These are phyloP conservation scores for Drosophila tripunctata DNA, from an alignment of 2,888 invertebrate species.

Conservation along the genomic window DNA sequence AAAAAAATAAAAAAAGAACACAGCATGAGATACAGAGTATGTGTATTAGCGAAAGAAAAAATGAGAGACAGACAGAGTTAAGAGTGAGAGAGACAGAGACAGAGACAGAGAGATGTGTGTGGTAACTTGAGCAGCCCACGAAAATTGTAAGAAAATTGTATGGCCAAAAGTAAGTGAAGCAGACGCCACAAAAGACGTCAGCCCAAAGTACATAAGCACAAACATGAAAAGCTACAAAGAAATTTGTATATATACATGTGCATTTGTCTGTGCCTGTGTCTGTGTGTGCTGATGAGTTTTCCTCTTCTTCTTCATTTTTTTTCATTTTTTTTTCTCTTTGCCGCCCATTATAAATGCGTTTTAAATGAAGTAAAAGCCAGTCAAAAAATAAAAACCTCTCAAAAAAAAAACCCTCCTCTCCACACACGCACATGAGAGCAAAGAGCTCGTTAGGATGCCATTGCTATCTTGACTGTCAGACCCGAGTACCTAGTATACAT, in stretches of 20 bases:
- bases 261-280: conserved; percentile 48
- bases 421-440: conserved; percentile 61
- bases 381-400: conserved; percentile 51
- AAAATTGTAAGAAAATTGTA: conserved; percentile 71
- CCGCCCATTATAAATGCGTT: conserved; percentile 77
- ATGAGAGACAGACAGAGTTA: conserved; percentile 3
- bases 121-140: conserved; percentile 67
- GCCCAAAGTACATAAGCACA: conserved; percentile 59
- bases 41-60: conserved; percentile 30
- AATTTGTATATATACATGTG: conserved; percentile 79
- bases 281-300: conserved; percentile 69
- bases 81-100: conserved; percentile 18
- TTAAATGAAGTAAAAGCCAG: conserved; percentile 80
- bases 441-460: conserved; percentile 74
- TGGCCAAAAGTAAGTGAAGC: conserved; percentile 70
- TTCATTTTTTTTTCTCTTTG: conserved; percentile 50
- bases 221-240: conserved; percentile 73
- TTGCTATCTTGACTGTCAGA: conserved; percentile 77
- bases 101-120: conserved; percentile 2
- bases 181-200: conserved; percentile 68
- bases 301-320: conserved; percentile 47
- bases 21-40: conserved; percentile 13
- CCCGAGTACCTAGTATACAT: conserved; percentile 22
- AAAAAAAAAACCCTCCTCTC: conserved; percentile 36
- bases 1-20: conserved; percentile 29